A percentile compares a stretch with the other conserved stretches of the same genome.
These are phyloP conservation scores for Parapsyche elsis DNA, from an alignment of 1,140 invertebrate genomes.

Conservation along the genomic window DNA sequence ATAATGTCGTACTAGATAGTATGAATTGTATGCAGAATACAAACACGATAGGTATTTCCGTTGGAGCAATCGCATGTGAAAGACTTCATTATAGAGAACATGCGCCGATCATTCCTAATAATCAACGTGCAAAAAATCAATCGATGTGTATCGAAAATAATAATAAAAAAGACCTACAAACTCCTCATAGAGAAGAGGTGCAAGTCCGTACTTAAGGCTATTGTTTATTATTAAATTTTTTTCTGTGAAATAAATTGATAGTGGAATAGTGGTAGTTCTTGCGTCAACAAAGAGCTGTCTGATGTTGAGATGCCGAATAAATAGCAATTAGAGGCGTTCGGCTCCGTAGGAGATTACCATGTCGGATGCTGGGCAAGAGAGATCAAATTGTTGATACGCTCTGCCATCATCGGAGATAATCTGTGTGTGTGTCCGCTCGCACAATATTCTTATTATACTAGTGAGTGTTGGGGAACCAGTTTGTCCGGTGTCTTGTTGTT, in stretches of 20 bases:
- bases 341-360: conserved; percentile 31
- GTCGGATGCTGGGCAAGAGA: conserved; percentile 18
- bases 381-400: conserved; percentile 46
- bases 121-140: background rate
- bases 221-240: background rate
- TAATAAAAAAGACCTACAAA: background rate
- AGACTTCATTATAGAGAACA: conserved; percentile 4
- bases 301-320: background rate
- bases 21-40: conserved; percentile 9
- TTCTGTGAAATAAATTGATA: background rate
- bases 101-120: background rate
- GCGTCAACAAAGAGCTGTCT: conserved; percentile 18
- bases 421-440: conserved; percentile 37
- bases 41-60: conserved; percentile 25
- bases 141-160: background rate
- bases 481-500: conserved; percentile 45
- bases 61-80: background rate
- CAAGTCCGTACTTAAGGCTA: background rate
- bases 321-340: conserved; percentile 27
- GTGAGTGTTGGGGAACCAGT: conserved; percentile 32
- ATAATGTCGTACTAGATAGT: background rate
- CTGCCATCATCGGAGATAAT: conserved; percentile 44
- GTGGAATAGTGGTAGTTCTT: background rate
- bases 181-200: background rate
- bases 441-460: conserved; percentile 40